Percentiles rank a stretch among this genome's conserved stretches.
Conservation (phyloP, 2,113 vertebrate species). For the Plecotus auritus region DNA sequence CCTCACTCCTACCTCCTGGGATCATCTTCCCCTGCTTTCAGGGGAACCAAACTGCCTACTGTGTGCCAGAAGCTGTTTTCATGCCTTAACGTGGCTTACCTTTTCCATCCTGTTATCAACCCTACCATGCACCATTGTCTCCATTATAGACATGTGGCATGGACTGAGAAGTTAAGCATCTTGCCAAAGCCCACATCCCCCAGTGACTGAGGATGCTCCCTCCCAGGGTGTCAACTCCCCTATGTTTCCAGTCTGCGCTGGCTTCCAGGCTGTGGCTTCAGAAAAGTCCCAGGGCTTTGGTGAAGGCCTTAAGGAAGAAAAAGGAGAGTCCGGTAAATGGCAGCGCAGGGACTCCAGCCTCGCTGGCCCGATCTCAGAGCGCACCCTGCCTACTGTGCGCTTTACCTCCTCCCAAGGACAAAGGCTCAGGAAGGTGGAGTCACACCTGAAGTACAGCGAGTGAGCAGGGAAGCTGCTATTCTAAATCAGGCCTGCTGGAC, state of each 20-base stretch:
- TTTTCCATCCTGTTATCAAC: background rate
- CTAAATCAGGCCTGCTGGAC: background rate
- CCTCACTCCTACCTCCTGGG: background rate
- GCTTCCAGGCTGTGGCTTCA: background rate
- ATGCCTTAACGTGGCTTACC: background rate
- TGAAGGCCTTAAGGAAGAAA: background rate
- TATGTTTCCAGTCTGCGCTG: background rate
- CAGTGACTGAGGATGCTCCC: background rate
- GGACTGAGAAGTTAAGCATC: background rate
- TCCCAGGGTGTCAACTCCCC: background rate
- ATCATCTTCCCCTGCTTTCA: background rate
- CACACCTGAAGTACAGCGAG: background rate
- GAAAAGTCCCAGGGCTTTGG: background rate
- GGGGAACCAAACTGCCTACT: background rate
- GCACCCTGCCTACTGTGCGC: background rate
- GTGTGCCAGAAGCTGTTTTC: background rate
- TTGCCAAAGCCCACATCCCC: background rate
- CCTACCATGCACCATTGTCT: no score
- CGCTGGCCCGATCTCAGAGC: background rate
- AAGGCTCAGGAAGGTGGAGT: background rate
- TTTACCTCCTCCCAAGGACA: background rate
- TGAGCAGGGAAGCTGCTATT: background rate
- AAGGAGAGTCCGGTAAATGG: background rate
- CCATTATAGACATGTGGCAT: background rate
- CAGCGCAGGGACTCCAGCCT: background rate